These are phyloP conservation scores for Rattus norvegicus DNA, from an alignment of 2,113 vertebrate genomes.

Conservation along the genomic window DNA sequence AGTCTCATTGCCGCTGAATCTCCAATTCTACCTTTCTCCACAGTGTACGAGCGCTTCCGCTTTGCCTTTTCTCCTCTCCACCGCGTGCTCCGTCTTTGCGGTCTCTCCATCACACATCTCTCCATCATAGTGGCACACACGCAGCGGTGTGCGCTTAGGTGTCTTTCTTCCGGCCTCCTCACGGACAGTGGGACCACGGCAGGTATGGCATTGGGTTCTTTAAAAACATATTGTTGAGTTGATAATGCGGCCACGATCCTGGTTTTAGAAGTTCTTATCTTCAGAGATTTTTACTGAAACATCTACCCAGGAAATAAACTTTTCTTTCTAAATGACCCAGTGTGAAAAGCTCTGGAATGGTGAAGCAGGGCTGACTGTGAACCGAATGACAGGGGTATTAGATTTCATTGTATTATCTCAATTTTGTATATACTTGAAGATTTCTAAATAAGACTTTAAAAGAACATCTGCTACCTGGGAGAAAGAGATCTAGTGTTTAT, in stretches of 20 bases:
- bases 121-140: neutral
- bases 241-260: neutral
- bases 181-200: neutral
- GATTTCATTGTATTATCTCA: neutral
- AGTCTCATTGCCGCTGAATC: too few relatives aligned
- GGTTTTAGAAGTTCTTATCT: neutral
- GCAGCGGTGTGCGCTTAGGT: rapidly evolving
- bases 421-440: neutral
- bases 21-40: too few relatives aligned
- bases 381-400: neutral
- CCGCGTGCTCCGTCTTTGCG: neutral
- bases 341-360: neutral
- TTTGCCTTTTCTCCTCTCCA: too few relatives aligned
- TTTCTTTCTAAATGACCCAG: neutral
- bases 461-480: neutral
- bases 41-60: too few relatives aligned
- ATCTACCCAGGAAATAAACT: neutral
- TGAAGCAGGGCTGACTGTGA: neutral
- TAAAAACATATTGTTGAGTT: neutral
- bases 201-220: neutral
- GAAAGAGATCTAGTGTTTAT: neutral
- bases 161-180: neutral
- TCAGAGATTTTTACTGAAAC: slow-evolving; percentile 11
- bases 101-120: neutral
- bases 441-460: slow-evolving; percentile 40